phyloP scores from a whole-genome alignment of 2,113 vertebrate genomes.

The Lonchura striata region DNA sequence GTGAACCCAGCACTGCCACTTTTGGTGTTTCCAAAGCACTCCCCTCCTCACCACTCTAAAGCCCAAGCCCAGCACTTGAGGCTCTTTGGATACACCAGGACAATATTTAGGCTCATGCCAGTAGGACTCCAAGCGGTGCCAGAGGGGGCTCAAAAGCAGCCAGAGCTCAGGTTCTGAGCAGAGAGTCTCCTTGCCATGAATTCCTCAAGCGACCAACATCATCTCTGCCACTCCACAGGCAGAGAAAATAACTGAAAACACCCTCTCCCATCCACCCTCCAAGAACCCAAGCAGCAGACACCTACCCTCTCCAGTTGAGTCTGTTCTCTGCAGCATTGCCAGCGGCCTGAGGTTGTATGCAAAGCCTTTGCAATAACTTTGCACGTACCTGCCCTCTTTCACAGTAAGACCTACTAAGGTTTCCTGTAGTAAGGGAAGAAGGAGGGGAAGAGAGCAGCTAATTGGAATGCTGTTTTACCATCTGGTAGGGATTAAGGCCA shows the following conservation, averaged over 20 bases:
- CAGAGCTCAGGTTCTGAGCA: not conserved
- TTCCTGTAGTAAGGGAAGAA: not conserved
- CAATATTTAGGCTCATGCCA: rapidly evolving
- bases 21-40: not conserved
- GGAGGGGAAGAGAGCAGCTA: not conserved
- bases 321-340: not conserved
- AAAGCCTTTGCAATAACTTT: not conserved
- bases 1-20: not conserved
- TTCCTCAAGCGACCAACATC: not conserved
- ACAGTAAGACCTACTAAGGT: not conserved
- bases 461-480: not conserved
- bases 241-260: not conserved
- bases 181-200: too few relatives aligned
- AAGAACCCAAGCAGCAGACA: not conserved
- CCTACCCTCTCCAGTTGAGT: not conserved
- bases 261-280: too few relatives aligned
- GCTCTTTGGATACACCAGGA: not conserved
- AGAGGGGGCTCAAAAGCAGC: not conserved
- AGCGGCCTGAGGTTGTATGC: not conserved
- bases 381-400: too few relatives aligned
- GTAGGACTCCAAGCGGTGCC: not conserved
- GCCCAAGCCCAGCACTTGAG: not conserved
- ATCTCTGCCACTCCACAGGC: not conserved
- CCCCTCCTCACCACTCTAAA: not conserved
- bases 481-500: not conserved